These are phyloP conservation scores for Siphonodentalium dalli DNA, from an alignment of 2,888 invertebrate genomes.

Conservation along the genomic window DNA sequence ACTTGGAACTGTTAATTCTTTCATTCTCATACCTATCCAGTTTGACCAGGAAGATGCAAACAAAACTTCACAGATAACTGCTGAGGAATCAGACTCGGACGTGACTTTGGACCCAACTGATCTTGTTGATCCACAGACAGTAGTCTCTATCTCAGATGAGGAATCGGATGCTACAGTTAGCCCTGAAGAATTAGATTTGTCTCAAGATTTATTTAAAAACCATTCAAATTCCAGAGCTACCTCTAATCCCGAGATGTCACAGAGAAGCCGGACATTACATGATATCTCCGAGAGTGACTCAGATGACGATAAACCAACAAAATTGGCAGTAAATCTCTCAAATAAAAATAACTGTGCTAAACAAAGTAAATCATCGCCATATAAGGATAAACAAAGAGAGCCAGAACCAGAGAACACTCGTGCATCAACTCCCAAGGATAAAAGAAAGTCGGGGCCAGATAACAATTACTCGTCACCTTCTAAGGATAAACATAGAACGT, in stretches of 20 bases:
- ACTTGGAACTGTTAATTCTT: no score
- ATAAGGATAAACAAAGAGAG: not conserved
- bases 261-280: constrained; percentile 13
- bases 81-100: constrained; percentile 8
- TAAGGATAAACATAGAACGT: not conserved
- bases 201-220: constrained; percentile 42
- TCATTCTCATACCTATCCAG: no score
- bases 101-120: constrained; percentile 9
- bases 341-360: no score
- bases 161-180: constrained; percentile 44
- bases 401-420: not conserved
- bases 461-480: not conserved
- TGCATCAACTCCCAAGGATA: not conserved
- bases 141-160: constrained; percentile 41
- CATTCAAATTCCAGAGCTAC: not conserved
- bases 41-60: constrained; percentile 30
- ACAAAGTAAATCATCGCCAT: not conserved
- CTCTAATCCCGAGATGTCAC: not conserved
- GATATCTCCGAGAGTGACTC: constrained; percentile 31
- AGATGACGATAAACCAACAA: not conserved
- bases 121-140: no score
- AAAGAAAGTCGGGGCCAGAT: not conserved
- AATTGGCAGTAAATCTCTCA: no score
- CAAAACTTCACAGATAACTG: not conserved
- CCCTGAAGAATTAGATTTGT: constrained; percentile 32